A percentile compares a stretch with the other conserved stretches of the same genome.
phyloP scores from a whole-genome alignment of 2,113 vertebrate genomes.

The Pipra filicauda region DNA sequence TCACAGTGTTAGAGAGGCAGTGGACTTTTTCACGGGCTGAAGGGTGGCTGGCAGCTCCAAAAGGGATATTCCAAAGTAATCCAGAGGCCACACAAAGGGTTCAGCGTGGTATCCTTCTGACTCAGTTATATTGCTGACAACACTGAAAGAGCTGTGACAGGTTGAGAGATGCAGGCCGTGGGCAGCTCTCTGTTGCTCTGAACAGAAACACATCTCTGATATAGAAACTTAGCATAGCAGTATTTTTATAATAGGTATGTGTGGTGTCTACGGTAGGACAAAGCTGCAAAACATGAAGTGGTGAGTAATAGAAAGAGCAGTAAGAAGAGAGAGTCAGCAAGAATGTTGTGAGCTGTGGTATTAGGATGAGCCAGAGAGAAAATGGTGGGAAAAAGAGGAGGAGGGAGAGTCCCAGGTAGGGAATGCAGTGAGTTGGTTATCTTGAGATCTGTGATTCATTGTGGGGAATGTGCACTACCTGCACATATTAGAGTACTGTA shows the following conservation, averaged over 20 bases:
- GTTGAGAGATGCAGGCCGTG: neutral
- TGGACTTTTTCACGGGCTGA: neutral
- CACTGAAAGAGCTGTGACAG: neutral
- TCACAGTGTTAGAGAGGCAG: neutral
- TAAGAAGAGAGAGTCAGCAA: neutral
- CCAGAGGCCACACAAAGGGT: neutral
- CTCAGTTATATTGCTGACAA: neutral
- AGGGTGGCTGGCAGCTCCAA: neutral
- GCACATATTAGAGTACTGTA: neutral
- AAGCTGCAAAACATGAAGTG: neutral
- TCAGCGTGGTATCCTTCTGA: neutral
- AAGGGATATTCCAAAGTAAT: neutral
- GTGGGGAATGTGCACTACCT: neutral
- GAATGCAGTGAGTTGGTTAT: neutral
- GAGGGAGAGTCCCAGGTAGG: neutral
- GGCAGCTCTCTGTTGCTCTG: neutral
- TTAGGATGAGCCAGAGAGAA: neutral
- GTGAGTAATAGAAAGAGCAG: neutral
- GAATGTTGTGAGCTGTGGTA: neutral
- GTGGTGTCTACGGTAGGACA: accelerated
- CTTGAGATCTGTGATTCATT: neutral
- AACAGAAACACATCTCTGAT: neutral
- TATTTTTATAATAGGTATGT: neutral
- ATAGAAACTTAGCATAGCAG: neutral
- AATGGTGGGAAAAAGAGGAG: neutral